Evolutionary conservation across 2,797 vertebrate species (phyloP).

Genomic region (Botia kubotai): DNA sequence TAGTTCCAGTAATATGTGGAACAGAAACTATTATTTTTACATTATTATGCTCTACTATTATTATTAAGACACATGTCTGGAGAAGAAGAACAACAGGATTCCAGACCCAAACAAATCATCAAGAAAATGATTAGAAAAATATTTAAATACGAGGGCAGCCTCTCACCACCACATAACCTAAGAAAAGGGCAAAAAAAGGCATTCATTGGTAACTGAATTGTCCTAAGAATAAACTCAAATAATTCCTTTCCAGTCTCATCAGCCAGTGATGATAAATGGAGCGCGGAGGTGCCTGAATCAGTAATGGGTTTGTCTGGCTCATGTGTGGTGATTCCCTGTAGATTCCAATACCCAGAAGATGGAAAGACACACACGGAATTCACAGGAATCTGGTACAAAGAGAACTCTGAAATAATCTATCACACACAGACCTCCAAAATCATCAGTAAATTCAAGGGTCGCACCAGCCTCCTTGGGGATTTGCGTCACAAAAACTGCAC

Average conservation of each 20-base stretch:
- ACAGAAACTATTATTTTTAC: neutral
- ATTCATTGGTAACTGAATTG: no score
- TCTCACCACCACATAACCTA: no score
- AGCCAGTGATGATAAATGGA: conserved; percentile 65
- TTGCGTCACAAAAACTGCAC: conserved; percentile 68
- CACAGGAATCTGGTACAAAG: conserved; percentile 66
- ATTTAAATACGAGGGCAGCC: no score
- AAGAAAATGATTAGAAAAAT: no score
- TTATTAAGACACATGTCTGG: neutral
- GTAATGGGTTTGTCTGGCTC: conserved; percentile 70
- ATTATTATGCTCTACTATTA: no score
- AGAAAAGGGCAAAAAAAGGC: no score
- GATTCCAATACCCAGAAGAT: conserved; percentile 64
- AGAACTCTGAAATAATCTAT: conserved; percentile 32
- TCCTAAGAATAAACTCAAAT: neutral
- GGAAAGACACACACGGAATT: neutral
- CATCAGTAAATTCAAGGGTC: conserved; percentile 33
- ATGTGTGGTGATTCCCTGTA: conserved; percentile 76
- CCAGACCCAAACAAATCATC: no score
- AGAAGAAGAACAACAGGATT: no score
- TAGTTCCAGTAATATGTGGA: neutral
- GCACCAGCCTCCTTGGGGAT: conserved; percentile 69
- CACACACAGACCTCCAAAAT: conserved; percentile 56
- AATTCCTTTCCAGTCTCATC: conserved; percentile 58
- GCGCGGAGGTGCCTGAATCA: conserved; percentile 54